Evolutionary conservation across 2,113 vertebrate species (phyloP).

Genomic region (Myrmecobius fasciatus): DNA sequence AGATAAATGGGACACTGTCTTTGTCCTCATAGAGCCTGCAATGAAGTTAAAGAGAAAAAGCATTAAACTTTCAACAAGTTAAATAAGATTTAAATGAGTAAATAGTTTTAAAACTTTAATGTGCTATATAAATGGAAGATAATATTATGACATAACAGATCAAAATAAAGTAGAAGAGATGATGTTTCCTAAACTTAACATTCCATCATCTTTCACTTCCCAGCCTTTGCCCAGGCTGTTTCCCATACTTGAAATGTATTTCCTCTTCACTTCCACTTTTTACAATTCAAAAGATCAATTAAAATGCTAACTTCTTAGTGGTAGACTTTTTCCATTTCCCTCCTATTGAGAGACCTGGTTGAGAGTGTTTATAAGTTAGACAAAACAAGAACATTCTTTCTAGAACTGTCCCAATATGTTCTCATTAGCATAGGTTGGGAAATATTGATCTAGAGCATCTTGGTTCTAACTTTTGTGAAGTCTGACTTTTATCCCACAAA

Average conservation of each 20-base stretch:
- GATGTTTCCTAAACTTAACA: not conserved
- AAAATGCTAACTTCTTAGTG: not conserved
- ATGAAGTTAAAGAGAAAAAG: not conserved
- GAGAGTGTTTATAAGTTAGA: not conserved
- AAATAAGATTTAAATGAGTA: not conserved
- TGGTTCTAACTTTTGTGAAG: not conserved
- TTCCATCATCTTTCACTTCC: not conserved
- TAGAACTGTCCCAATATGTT: not conserved
- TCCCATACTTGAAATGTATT: not conserved
- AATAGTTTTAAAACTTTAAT: not conserved
- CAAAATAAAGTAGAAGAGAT: not conserved
- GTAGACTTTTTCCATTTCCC: not conserved
- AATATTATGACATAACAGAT: not conserved
- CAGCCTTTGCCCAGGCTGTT: not conserved
- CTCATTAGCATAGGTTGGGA: not conserved
- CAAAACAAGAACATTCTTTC: not conserved
- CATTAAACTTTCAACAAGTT: not conserved
- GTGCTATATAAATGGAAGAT: not conserved
- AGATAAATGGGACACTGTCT: not conserved
- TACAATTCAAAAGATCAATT: not conserved
- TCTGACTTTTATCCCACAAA: not conserved
- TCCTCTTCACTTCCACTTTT: not conserved
- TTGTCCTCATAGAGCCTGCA: not conserved
- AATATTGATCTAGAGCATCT: not conserved
- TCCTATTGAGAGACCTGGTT: not conserved